Evolutionary conservation across 2,113 vertebrate genomes (phyloP), one percentile per base, ranked within the genome.

Genomic region (Sus scrofa): DNA sequence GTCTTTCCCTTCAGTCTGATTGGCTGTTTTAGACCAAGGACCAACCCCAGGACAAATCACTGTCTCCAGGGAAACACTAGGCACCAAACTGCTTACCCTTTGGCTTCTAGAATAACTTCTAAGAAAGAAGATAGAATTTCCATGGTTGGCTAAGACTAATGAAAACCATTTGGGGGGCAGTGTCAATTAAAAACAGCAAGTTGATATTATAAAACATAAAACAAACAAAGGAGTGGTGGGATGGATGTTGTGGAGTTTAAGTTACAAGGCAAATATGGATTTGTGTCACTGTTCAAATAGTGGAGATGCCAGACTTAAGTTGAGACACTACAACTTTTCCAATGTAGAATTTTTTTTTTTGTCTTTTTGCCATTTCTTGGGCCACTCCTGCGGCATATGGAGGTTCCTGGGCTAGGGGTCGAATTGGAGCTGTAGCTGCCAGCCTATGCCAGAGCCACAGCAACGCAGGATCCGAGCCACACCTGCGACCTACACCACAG

Each of bases 1-100:
- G 16, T 54, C 26, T 95, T 79, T 95, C 88, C 19, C 83, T 84
- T 73, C 14, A 62, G 6, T 81, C n/a, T 85, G 70, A 84, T 32
- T 50, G 58, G 65, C 1, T 82, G 94, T 19, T 93, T 85, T 56
- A 84, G 56, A 32, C 60, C 81, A 88, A 65, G 3, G 22, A 44
- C 37, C 32, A 58, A 77, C 3, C 6, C 12, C 34, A 81, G 65
- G 26, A 81, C 19, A 81, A 68, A 83, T 0, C 65, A 1, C 13
- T 71, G 32, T 74, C 19, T 56, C 32, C 20, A 67, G 44, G 32
- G 26, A 96, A 95, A 94, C 4, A 60, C 14, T 3, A 71, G 15
- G 12, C 14, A 62, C 30, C 70, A 70, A 44, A 67, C 14, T 94
- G 32, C 54, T 94, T 22, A 27, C 19, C 16, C 37, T 68, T 65